Conservation (phyloP, 2,888 invertebrate genomes). For the Pollenia griseotomentosa region DNA sequence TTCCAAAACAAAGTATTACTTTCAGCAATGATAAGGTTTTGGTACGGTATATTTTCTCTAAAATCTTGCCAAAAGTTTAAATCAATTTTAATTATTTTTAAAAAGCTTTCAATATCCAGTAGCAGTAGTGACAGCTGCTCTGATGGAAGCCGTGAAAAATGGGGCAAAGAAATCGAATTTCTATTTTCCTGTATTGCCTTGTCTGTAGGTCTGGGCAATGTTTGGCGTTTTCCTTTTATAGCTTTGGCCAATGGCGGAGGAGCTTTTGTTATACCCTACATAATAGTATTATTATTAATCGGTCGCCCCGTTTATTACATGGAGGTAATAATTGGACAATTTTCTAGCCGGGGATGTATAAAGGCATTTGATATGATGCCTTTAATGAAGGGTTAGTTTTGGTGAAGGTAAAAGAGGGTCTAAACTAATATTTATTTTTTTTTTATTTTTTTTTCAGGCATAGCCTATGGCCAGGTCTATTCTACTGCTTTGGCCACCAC, state of each 20-base stretch:
- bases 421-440: background rate
- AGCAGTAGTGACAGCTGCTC: slow-evolving; percentile 67
- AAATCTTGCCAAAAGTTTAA: background rate
- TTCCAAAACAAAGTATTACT: slow-evolving; percentile 72
- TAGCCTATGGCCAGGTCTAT: slow-evolving; percentile 86
- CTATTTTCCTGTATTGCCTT: slow-evolving; percentile 86
- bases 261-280: slow-evolving; percentile 88
- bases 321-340: slow-evolving; percentile 90
- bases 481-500: slow-evolving; percentile 86
- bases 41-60: slow-evolving; percentile 72
- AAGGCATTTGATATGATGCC: slow-evolving; percentile 88
- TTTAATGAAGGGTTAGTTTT: slow-evolving; percentile 87
- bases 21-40: slow-evolving; percentile 75
- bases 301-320: slow-evolving; percentile 89
- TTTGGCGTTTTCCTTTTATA: slow-evolving; percentile 88
- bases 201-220: slow-evolving; percentile 88
- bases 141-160: slow-evolving; percentile 82
- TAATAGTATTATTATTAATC: slow-evolving; percentile 87
- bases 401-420: background rate
- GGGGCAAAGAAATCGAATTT: slow-evolving; percentile 88
- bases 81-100: background rate
- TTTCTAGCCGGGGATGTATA: slow-evolving; percentile 88
- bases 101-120: slow-evolving; percentile 64
- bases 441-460: slow-evolving; percentile 81
- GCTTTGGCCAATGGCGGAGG: slow-evolving; percentile 89